Conservation (phyloP, 2,113 vertebrate species). For the Ceyx margarethae region DNA sequence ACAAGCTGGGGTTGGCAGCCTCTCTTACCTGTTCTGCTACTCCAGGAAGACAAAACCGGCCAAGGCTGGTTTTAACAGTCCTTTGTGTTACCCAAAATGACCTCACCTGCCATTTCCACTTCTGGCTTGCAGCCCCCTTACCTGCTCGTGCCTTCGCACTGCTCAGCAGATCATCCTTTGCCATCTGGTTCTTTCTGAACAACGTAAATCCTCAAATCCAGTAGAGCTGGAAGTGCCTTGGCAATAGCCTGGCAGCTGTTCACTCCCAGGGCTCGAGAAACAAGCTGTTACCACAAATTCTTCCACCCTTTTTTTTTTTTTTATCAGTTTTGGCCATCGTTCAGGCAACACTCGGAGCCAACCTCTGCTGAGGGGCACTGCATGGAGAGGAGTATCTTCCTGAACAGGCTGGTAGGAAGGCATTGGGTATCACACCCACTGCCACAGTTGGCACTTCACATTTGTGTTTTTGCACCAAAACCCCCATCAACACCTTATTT, state of each 20-base stretch:
- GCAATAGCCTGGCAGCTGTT: not conserved
- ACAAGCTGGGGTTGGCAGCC: not conserved
- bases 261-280: not conserved
- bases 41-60: not conserved
- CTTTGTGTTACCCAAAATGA: not conserved
- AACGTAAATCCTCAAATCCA: not conserved
- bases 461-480: fast-evolving
- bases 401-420: not conserved
- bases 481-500: fast-evolving
- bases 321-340: not conserved
- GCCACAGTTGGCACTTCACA: not conserved
- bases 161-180: not conserved
- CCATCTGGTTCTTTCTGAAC: not conserved
- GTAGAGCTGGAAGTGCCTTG: not conserved
- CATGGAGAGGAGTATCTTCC: fast-evolving
- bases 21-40: not conserved
- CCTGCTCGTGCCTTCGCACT: not conserved
- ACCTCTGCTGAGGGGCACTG: not conserved
- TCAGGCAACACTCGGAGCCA: not conserved
- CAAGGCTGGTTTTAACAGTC: not conserved
- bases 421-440: not conserved
- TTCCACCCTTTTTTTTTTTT: too few species aligned
- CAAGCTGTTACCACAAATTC: fast-evolving
- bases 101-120: not conserved
- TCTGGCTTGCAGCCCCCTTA: not conserved